Evolutionary conservation across 2,797 vertebrate species (phyloP).

Genomic region (Hypotaenidia philippensis): DNA sequence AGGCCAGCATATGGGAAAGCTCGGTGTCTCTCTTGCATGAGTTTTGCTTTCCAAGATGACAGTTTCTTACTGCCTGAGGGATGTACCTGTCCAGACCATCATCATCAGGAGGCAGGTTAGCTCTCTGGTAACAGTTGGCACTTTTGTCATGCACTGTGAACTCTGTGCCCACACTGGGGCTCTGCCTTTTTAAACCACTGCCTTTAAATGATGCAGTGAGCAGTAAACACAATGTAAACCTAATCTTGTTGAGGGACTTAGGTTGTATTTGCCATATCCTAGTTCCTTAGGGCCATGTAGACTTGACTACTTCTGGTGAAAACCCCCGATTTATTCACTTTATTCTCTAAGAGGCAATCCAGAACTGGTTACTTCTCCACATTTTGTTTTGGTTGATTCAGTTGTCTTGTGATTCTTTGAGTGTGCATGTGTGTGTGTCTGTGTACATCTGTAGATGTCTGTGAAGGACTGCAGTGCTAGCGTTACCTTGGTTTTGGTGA

Average conservation of each 20-base stretch:
- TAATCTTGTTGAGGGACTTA: not conserved
- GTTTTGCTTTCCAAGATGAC: not conserved
- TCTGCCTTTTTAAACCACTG: not conserved
- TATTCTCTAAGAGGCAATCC: not conserved
- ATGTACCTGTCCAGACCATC: not conserved
- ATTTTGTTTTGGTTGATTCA: not conserved
- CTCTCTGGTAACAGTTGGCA: not conserved
- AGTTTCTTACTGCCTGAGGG: fast-evolving
- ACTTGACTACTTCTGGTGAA: not conserved
- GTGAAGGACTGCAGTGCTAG: fast-evolving
- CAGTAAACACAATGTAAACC: not conserved
- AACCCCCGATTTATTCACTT: not conserved
- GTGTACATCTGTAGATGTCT: no score
- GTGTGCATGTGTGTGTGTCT: fast-evolving
- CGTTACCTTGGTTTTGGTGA: not conserved
- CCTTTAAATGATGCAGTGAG: not conserved
- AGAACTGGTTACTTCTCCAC: not conserved
- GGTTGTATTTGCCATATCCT: not conserved
- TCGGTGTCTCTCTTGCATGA: not conserved
- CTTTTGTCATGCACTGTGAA: not conserved
- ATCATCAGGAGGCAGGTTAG: not conserved
- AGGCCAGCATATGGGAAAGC: fast-evolving
- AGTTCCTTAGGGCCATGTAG: not conserved
- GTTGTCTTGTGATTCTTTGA: not conserved
- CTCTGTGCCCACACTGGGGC: not conserved